phyloP scores from a whole-genome alignment of 2,797 vertebrate genomes.

The Limnodromus scolopaceus region DNA sequence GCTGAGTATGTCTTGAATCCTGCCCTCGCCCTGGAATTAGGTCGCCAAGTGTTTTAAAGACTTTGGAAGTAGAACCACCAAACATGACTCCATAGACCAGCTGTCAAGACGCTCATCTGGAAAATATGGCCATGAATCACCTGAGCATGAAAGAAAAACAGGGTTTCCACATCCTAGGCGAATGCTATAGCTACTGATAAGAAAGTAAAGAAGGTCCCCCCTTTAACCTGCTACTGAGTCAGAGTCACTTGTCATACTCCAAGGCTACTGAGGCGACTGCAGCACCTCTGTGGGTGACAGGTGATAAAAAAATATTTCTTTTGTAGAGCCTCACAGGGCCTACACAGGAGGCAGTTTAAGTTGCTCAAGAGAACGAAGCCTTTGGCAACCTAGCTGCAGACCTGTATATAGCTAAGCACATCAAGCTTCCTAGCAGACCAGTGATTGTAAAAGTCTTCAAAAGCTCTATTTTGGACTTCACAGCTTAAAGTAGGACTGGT shows the following conservation, averaged over 20 bases:
- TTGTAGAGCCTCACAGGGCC: not conserved
- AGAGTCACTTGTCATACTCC: not conserved
- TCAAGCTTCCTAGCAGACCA: not conserved
- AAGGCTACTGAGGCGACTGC: not conserved
- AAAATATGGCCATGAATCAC: conserved; percentile 42
- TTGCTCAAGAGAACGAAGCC: not conserved
- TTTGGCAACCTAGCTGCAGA: not conserved
- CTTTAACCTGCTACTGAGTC: not conserved
- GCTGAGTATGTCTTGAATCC: not conserved
- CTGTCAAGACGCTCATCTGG: not conserved
- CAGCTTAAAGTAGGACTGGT: not conserved
- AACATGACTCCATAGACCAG: not conserved
- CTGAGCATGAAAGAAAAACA: not conserved
- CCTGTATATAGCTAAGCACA: not conserved
- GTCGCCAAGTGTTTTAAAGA: not conserved
- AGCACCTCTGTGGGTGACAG: not conserved
- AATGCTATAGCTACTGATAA: not conserved
- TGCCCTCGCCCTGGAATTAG: not conserved
- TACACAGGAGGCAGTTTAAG: not conserved
- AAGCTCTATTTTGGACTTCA: not conserved
- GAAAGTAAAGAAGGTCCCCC: not conserved
- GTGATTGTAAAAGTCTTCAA: not conserved
- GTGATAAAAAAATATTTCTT: not conserved
- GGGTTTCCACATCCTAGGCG: not conserved
- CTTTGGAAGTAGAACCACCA: not conserved